Base-by-base conservation (phyloP, 1,140 invertebrate genomes). In the Lerema accius region DNA sequence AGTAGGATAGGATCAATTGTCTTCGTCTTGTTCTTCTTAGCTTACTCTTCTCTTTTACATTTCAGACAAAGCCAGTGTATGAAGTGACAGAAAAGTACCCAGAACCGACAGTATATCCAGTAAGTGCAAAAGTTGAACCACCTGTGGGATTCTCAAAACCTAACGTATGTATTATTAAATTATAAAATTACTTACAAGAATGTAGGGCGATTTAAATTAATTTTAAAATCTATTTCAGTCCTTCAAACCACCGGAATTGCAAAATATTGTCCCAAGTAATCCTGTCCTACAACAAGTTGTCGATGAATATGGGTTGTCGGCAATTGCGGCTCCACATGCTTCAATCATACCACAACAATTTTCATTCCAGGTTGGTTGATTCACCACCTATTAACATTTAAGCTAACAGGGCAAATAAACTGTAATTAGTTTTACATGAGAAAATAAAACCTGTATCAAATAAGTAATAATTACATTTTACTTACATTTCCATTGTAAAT, bases 181-280 rank as follows among this genome's bases (percentile, higher is more conserved):
- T 0, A 48, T 15, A 23, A 35, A 19, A 15, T 11, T 40, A 26
- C 10, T 43, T 1, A 14, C 4, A 37, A 56, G 2, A 40, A 28
- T n/a, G 9, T 59, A 55, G n/a, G n/a, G n/a, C 6, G 3, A 35
- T 50, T 10, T 19, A 15, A 59, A 46, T 13, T 43, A 11, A 55
- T 42, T 19, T 58, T 55, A 46, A 49, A 19, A 3, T 49, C 49
- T 66, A 6, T 76, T 81, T 61, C 70, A 90, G 85, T 68, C 91
- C 1, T 64, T 94, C 10, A 92, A 92, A 11, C 85, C 92, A 1
- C 89, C 91, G 14, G 92, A 94, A 63, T 70, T 94, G 1, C 93
- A 93, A 65, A 88, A 92, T 17, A 71, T 94, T 1, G 66, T 94
- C 4, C 92, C 92, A 19, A 92, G 93, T 60, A 90, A 86, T 11